Base-by-base conservation (phyloP, 2,888 invertebrate genomes). In the Ctenicera cuprea region DNA sequence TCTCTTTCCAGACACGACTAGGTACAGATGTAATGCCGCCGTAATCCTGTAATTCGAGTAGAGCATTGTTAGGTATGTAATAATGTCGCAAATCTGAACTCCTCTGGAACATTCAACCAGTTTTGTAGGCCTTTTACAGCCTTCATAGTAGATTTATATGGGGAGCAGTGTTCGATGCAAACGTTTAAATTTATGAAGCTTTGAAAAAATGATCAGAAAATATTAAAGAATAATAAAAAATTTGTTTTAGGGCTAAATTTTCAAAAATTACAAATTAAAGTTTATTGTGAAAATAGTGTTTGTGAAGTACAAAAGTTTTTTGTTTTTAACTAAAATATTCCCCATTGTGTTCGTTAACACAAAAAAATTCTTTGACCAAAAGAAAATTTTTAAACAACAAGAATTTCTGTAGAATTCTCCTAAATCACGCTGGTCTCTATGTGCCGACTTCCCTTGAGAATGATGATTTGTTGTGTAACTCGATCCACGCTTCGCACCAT, bases 21-120 rank as follows among this genome's bases (percentile, higher is more conserved):
- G 33, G 33, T 70, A 68, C 74, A 74, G 74, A 74, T 74, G 74
- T 71, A 74, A 70, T 70, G 20, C 66, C 75, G 78, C 77, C 76
- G 81, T 85, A 84, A 85, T 85, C 85, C 84, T 78, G 85, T 84
- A 85, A 85, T 82, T 80, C 78, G 85, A 85, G 81, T 79, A 74
- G 76, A 73, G 78, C 80, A 82, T 85, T 85, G 85, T 85, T 77
- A 78, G 77, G 77, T 79, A 80, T 80, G 83, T 82, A 82, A 84
- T 84, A 84, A 83, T 84, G 84, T 84, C 82, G 84, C 84, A 83
- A 85, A 84, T 83, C 82, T 83, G 77, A 79, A 79, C 80, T 80
- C 80, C 78, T 41, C 43, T 57, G 14, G 38, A 18, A 72, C 71
- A 79, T 80, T 78, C 78, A 80, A 73, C 73, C 61, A 79, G 79